A percentile compares a stretch with the other conserved stretches of the same genome.
Conservation (phyloP, 2,888 invertebrate genomes). For the Caenorhabditis angaria region DNA sequence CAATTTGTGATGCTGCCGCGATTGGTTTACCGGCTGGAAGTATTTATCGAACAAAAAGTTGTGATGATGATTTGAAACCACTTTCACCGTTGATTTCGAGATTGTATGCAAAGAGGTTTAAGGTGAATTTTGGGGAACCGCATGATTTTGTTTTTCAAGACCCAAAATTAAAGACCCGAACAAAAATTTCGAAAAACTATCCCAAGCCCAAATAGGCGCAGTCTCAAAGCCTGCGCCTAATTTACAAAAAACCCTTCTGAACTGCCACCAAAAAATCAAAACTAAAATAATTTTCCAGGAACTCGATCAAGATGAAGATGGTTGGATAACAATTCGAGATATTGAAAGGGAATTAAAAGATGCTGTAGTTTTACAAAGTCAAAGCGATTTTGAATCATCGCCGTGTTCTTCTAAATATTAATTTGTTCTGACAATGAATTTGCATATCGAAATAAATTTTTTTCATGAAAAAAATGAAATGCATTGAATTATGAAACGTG, state of each 20-base stretch:
- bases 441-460: not conserved
- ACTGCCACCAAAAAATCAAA: too few relatives aligned
- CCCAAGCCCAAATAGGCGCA: too few relatives aligned
- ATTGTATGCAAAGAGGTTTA: constrained; percentile 39
- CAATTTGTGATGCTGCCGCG: constrained; percentile 22
- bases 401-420: not conserved
- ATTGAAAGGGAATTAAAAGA: constrained; percentile 49
- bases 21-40: constrained; percentile 50
- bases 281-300: constrained; percentile 22
- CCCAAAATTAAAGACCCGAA: too few relatives aligned
- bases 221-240: too few relatives aligned
- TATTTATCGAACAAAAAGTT: constrained; percentile 48
- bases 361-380: constrained; percentile 30
- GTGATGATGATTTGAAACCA: constrained; percentile 45
- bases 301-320: constrained; percentile 62
- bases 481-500: too few relatives aligned
- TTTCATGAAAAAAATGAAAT: not conserved
- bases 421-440: not conserved
- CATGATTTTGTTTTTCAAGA: too few relatives aligned
- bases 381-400: constrained; percentile 28
- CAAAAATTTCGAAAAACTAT: too few relatives aligned
- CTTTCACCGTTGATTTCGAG: constrained; percentile 37
- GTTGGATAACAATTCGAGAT: constrained; percentile 60
- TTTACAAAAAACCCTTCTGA: too few relatives aligned
- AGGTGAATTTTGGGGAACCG: too few relatives aligned